Percentiles rank a stretch among this genome's conserved stretches.
Evolutionary conservation across 2,888 invertebrate genomes (phyloP).

Genomic region (Aricia artaxerxes): DNA sequence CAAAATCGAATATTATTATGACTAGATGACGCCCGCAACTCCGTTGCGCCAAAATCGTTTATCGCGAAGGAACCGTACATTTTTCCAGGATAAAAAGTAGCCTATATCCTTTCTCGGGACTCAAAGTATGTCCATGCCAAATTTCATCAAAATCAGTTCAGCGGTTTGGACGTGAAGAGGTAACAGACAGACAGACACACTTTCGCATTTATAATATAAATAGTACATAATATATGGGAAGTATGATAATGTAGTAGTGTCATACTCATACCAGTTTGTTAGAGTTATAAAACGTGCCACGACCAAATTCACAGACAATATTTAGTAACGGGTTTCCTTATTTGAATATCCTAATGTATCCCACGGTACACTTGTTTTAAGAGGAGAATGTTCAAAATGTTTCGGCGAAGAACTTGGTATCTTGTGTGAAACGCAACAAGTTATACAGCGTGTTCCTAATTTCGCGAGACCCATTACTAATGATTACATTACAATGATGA

Average conservation of each 20-base stretch:
- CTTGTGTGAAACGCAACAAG: constrained; percentile 11
- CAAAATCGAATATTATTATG: not conserved
- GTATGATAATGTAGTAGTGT: not conserved
- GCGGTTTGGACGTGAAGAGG: no score
- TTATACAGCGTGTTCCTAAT: not conserved
- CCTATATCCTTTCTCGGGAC: no score
- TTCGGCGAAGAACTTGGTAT: not conserved
- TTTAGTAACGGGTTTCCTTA: constrained; percentile 26
- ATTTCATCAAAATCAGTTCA: no score
- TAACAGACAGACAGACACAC: no score
- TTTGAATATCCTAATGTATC: constrained; percentile 25
- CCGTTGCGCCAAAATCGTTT: no score
- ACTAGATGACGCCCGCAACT: no score
- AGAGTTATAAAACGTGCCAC: not conserved
- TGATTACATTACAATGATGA: no score
- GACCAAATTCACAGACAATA: constrained; percentile 20
- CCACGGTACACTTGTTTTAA: constrained; percentile 20
- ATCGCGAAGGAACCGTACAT: no score
- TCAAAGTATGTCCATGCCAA: no score
- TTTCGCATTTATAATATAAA: no score
- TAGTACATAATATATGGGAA: no score
- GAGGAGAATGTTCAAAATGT: not conserved
- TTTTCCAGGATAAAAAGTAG: no score
- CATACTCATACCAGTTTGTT: not conserved
- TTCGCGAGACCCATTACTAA: not conserved